phyloP scores from a whole-genome alignment of 1,140 invertebrate species.

The Saccostrea glomerata region DNA sequence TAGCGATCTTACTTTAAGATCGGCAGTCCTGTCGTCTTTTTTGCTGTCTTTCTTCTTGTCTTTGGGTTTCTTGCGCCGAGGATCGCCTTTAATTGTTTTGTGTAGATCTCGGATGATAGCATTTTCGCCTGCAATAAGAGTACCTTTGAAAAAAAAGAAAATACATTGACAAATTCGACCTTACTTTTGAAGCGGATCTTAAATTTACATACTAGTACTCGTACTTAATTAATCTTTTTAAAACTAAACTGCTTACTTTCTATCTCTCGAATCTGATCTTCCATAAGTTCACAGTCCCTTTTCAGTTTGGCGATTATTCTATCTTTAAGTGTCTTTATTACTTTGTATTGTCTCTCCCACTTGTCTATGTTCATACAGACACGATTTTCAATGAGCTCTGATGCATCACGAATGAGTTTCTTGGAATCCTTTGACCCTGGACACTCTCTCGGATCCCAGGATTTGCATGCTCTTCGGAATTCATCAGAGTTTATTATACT shows the following conservation, averaged over 20 bases:
- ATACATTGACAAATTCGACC: no score
- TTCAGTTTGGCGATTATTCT: conserved; percentile 68
- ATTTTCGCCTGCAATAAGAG: conserved; percentile 44
- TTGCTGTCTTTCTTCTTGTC: conserved; percentile 56
- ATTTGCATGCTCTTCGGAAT: background rate
- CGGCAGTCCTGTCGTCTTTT: conserved; percentile 54
- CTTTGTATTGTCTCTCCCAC: conserved; percentile 67
- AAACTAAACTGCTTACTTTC: conserved; percentile 59
- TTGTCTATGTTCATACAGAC: conserved; percentile 61
- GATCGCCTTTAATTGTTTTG: conserved; percentile 65
- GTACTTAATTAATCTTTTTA: background rate
- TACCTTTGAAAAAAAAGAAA: background rate
- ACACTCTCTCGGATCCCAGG: conserved; percentile 48
- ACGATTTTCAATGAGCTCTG: conserved; percentile 58
- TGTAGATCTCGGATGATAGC: conserved; percentile 65
- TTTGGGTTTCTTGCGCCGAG: conserved; percentile 63
- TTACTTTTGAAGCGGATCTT: no score
- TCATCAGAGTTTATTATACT: conserved; percentile 33
- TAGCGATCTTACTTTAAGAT: conserved; percentile 57
- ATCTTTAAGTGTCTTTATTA: conserved; percentile 62
- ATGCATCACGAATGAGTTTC: conserved; percentile 56
- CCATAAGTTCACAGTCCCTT: conserved; percentile 67
- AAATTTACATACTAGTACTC: no score
- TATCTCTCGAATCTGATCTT: conserved; percentile 68
- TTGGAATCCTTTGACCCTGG: conserved; percentile 54